These are phyloP conservation scores for Seira musarum DNA, from an alignment of 2,888 invertebrate species.

Conservation along the genomic window DNA sequence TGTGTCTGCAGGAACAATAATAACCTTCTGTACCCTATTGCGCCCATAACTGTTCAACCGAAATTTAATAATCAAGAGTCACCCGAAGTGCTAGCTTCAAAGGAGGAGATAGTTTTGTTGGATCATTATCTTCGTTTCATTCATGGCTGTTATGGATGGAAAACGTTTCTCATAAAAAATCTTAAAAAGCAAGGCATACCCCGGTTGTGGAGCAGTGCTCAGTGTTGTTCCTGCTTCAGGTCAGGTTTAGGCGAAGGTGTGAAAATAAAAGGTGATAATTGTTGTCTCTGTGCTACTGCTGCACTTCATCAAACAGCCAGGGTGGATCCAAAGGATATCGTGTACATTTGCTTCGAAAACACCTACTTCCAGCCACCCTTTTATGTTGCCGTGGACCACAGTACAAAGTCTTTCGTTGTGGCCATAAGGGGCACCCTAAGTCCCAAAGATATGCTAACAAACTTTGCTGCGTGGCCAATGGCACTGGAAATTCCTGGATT, in stretches of 20 bases:
- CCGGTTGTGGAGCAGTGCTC: constrained; percentile 57
- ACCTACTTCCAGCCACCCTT: constrained; percentile 81
- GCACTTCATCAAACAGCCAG: constrained; percentile 81
- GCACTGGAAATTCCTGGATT: constrained; percentile 81
- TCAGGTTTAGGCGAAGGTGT: constrained; percentile 19
- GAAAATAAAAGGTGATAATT: constrained; percentile 86
- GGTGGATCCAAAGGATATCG: constrained; percentile 83
- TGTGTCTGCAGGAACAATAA: constrained; percentile 41
- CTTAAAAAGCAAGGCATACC: constrained; percentile 58
- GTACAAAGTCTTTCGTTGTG: constrained; percentile 84
- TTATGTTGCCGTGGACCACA: constrained; percentile 88
- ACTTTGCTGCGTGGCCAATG: constrained; percentile 83
- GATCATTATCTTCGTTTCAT: constrained; percentile 63
- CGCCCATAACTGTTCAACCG: constrained; percentile 43
- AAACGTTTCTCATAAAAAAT: constrained; percentile 57
- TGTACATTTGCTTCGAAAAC: constrained; percentile 90
- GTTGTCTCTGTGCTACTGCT: constrained; percentile 89
- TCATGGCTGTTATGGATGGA: constrained; percentile 61
- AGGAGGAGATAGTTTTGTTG: constrained; percentile 58
- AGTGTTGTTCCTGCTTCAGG: constrained; percentile 59
- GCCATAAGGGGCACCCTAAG: constrained; percentile 90
- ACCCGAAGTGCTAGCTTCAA: constrained; percentile 44
- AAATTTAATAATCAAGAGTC: constrained; percentile 30
- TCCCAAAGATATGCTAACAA: constrained; percentile 88
- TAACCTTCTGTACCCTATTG: constrained; percentile 41